Evolutionary conservation across 53 echinoderm and acorn worm genomes (phyloP).

Genomic region (Patiria pectinifera): DNA sequence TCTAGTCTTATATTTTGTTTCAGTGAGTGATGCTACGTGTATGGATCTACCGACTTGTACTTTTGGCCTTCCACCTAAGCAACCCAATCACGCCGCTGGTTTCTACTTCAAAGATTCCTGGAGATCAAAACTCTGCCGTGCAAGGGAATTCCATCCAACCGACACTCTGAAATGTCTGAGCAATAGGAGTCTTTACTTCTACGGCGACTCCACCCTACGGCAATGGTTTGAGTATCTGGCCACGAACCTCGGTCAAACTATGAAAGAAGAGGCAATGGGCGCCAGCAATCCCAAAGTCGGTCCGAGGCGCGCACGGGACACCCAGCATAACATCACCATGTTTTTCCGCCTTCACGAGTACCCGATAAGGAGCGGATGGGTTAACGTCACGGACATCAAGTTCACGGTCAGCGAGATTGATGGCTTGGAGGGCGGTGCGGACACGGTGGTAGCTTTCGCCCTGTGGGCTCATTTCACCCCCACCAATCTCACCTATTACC

Average conservation of each 20-base stretch:
- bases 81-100: not conserved
- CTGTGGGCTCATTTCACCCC: slow-evolving; percentile 78
- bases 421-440: slow-evolving; percentile 23
- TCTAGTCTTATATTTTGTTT: not conserved
- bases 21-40: not conserved
- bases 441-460: slow-evolving; percentile 62
- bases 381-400: slow-evolving; percentile 25
- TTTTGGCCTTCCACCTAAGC: slow-evolving; percentile 40
- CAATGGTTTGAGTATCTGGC: slow-evolving; percentile 38
- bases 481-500: slow-evolving; percentile 64
- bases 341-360: slow-evolving; percentile 61
- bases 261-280: not conserved
- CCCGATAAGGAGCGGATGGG: slow-evolving; percentile 70
- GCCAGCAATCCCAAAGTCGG: not conserved
- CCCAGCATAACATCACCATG: slow-evolving; percentile 59
- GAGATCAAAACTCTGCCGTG: slow-evolving; percentile 66
- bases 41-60: not conserved
- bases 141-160: not conserved
- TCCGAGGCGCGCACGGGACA: slow-evolving; percentile 60
- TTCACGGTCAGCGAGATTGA: slow-evolving; percentile 70
- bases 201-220: slow-evolving; percentile 23
- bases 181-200: slow-evolving; percentile 66
- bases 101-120: slow-evolving; percentile 39
- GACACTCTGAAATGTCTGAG: slow-evolving; percentile 57
- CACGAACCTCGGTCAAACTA: not conserved